Percentiles rank a stretch among this genome's conserved stretches.
Conservation (phyloP, 1,140 invertebrate species). For the Periplaneta americana region DNA sequence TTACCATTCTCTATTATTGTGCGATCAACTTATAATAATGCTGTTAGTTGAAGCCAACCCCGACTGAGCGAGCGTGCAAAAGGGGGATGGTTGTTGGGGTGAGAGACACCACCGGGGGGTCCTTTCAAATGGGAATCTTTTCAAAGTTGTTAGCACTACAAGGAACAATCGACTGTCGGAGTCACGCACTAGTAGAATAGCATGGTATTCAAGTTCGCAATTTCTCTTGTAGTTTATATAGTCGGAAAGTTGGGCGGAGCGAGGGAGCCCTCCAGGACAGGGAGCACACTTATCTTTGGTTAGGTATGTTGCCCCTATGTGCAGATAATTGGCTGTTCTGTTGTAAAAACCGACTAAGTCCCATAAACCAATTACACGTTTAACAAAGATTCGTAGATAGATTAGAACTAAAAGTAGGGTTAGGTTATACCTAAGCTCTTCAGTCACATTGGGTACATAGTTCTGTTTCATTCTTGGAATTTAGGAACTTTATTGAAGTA, state of each 20-base stretch:
- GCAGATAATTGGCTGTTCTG: background rate
- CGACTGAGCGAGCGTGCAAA: background rate
- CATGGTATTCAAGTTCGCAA: background rate
- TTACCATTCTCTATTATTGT: background rate
- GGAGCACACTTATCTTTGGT: background rate
- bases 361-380: too few relatives aligned
- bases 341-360: background rate
- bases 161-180: background rate
- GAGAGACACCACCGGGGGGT: background rate
- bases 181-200: background rate
- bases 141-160: background rate
- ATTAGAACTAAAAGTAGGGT: too few relatives aligned
- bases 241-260: background rate
- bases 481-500: too few relatives aligned
- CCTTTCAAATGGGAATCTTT: background rate
- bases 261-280: background rate
- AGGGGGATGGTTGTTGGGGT: background rate
- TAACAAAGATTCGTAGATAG: too few relatives aligned
- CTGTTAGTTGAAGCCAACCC: background rate
- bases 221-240: background rate
- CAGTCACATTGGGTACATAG: too few relatives aligned
- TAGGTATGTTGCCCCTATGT: background rate
- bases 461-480: too few relatives aligned
- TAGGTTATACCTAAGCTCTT: too few relatives aligned
- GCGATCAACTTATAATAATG: background rate